A percentile compares a stretch with the other conserved stretches of the same genome.
phyloP scores from a whole-genome alignment of 2,888 invertebrate genomes.

The Phytoseiulus persimilis region DNA sequence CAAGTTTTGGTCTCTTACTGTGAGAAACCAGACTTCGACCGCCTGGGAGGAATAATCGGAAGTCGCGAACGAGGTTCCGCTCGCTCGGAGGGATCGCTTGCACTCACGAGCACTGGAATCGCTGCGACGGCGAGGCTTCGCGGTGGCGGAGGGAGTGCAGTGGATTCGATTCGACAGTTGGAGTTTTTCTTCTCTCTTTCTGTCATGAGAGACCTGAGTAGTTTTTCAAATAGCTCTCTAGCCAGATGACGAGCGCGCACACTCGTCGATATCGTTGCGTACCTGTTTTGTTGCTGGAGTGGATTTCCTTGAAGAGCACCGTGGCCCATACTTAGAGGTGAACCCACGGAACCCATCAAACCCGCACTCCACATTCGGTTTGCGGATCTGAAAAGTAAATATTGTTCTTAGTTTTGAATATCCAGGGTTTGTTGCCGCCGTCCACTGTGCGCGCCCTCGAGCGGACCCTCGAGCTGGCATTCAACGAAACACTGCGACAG shows the following conservation, averaged over 20 bases:
- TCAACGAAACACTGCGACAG: no score
- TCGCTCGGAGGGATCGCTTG: no score
- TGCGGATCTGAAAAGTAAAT: slow-evolving; percentile 26
- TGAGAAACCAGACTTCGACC: neutral
- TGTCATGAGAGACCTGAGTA: neutral
- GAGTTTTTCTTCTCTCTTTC: neutral
- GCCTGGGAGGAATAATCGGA: neutral
- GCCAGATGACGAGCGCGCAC: neutral
- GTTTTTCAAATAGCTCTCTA: neutral
- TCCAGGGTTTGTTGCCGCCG: neutral
- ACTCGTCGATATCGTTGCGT: neutral
- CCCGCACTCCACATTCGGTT: slow-evolving; percentile 37
- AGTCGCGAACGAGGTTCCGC: neutral
- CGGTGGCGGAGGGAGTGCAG: neutral
- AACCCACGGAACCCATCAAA: slow-evolving; percentile 19
- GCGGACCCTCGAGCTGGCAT: no score
- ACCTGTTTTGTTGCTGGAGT: neutral
- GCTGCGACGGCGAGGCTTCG: neutral
- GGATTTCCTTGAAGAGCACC: neutral
- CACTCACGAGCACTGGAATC: neutral
- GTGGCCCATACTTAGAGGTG: slow-evolving; percentile 20
- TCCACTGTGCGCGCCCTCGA: no score
- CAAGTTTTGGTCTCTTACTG: neutral
- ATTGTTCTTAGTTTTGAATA: neutral
- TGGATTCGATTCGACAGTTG: neutral